Evolutionary conservation across 1,140 invertebrate genomes (phyloP), one percentile per base, ranked within the genome.

Genomic region (Prorops nasuta): DNA sequence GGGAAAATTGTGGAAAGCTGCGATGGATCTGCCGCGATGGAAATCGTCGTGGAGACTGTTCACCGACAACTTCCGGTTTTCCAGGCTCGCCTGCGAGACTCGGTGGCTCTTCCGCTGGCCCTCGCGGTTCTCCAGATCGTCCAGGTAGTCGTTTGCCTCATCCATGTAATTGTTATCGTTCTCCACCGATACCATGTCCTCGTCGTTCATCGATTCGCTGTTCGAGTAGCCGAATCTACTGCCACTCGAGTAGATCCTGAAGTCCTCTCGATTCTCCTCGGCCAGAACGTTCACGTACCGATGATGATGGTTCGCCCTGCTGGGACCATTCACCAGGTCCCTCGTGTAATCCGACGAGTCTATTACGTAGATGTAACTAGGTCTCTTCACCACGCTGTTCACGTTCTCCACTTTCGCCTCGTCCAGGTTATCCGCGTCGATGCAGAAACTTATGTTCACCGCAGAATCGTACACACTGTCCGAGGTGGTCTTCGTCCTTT

Each of bases 361-460:
- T 0, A 53, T 45, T 3, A 3, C 18, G 14, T 46, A 56, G 9
- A 46, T 38, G 19, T 50, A n/a, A 22, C 1, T 9, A 15, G 1
- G 2, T 34, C 3, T 45, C 14, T 1, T 37, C 10, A 10, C 10
- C 24, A 6, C 24, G 4, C 24, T 10, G 24, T 28, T 28, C 24
- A 4, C 10, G 4, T 10, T 28, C 24, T 28, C 24, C 10, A 6
- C 10, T 10, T 4, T 28, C 10, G 4, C 10, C 10, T 28, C 24
- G 24, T 28, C 24, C 24, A 6, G 24, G 4, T 28, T 10, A 10
- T 28, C 24, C 10, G 10, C 24, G 10, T 28, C 24, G 24, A 28
- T 28, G 24, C 24, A 28, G 10, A 6, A 28, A 10, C 24, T 28
- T 4, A 28, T 28, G 24, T 28, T 10, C 4, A 28, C 24, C 4